Evolutionary conservation across 2,797 vertebrate species (phyloP), one percentile per base, ranked within the genome.

Genomic region (Liasis olivaceus): DNA sequence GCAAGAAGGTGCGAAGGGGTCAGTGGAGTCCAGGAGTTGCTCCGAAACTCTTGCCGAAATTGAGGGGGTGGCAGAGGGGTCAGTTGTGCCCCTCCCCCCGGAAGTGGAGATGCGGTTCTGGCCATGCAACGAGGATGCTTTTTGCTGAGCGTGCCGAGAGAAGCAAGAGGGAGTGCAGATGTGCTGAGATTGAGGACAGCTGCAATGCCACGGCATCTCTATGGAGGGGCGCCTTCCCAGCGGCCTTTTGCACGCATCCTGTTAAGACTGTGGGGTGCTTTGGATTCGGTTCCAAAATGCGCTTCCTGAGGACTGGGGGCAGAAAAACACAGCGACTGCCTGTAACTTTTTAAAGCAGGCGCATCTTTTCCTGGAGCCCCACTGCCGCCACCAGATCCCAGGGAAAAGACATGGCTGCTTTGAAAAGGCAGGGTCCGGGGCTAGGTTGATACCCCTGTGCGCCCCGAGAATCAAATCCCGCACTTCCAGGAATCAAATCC

Each of bases 91-190:
- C 62, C 22, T 62, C 24, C 62, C 51, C 15, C 17, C 4, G 2
- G n/a, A 51, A 20, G n/a, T 6, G 2, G 26, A 42, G 62, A 4
- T 20, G 0, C 42, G 3, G 8, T 20, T 2, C 15, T 5, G 3
- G 14, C 24, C 3, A 5, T 2, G 22, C 36, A 1, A 14, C 8
- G 2, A 1, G 47, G 8, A 6, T 17, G 51, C 31, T 42, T 58
- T 31, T 31, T n/a, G 58, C 3, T 2, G 28, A 69, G 28, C 4
- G 66, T 5, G 66, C 66, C 0, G 2, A 60, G 17, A 0, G 28
- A 24, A 36, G 17, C 6, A 4, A 11, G n/a, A 0, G 8, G 0
- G 17, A 86, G 31, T 0, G n/a, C 1, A 12, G 26, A 42, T 42
- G 42, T 0, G 36, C 36, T 13, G 2, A 14, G 26, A 63, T 42